Percentiles rank a stretch among this genome's conserved stretches.
Evolutionary conservation across 2,113 vertebrate species (phyloP).

Genomic region (Donacobius atricapilla): DNA sequence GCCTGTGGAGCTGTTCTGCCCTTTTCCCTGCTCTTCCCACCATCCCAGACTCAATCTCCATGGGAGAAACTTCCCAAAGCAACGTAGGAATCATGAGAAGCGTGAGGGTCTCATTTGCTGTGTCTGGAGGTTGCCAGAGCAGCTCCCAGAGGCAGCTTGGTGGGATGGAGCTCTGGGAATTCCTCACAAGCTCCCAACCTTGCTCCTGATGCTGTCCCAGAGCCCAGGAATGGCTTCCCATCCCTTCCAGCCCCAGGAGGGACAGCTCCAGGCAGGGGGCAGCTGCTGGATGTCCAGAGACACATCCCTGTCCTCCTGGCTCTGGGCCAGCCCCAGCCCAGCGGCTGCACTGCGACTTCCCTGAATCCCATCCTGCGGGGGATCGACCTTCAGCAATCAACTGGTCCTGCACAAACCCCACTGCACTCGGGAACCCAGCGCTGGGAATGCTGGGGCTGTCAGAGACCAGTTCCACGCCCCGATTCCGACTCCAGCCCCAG

Average conservation of each 20-base stretch:
- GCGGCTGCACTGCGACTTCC: accelerated
- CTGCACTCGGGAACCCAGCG: neutral
- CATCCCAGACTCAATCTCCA: neutral
- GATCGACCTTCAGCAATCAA: accelerated
- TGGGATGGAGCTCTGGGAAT: neutral
- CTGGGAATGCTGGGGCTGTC: neutral
- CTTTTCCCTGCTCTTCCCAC: neutral
- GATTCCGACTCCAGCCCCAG: neutral
- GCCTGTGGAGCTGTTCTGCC: neutral
- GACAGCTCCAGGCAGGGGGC: neutral
- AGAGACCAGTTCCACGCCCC: neutral
- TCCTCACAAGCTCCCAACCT: neutral
- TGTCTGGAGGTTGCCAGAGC: neutral
- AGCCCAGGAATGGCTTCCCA: neutral
- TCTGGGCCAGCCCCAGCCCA: neutral
- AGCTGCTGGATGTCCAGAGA: neutral
- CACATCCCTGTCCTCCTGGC: accelerated
- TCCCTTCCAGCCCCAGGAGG: neutral
- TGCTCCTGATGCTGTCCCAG: neutral
- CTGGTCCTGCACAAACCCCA: neutral
- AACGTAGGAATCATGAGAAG: accelerated
- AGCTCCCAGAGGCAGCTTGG: neutral
- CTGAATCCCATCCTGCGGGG: neutral
- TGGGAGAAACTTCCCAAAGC: neutral
- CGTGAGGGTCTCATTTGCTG: accelerated